A percentile compares a stretch with the other conserved stretches of the same genome.
Conservation (phyloP, 2,888 invertebrate genomes). For the Steinernema carpocapsae region DNA sequence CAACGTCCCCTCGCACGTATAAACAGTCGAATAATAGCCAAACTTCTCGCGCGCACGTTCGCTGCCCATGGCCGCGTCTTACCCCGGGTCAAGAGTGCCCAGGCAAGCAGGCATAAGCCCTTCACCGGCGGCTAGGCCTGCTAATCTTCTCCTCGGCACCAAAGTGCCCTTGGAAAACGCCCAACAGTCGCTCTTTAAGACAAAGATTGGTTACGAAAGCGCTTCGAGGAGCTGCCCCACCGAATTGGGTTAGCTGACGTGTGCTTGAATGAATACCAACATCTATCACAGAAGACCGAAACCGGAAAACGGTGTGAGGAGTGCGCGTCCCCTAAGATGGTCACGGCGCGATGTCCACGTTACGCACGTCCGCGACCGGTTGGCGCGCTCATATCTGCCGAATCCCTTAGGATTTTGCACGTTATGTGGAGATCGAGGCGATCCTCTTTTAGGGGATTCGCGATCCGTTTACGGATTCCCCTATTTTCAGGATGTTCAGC, state of each 20-base stretch:
- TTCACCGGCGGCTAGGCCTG: too few relatives aligned
- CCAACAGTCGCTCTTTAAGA: not conserved
- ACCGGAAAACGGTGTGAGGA: not conserved
- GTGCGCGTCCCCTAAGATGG: not conserved
- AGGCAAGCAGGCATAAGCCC: not conserved
- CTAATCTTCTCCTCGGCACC: too few relatives aligned
- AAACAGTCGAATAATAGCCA: not conserved
- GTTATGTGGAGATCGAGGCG: not conserved
- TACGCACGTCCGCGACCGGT: too few relatives aligned
- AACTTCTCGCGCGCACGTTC: constrained; percentile 14
- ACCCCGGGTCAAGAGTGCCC: constrained; percentile 13
- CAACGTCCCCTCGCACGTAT: not conserved
- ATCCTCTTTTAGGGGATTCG: not conserved
- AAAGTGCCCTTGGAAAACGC: not conserved
- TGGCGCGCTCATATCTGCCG: not conserved
- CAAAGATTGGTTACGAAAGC: not conserved
- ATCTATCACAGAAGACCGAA: not conserved
- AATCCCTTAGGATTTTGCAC: constrained; percentile 7
- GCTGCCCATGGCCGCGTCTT: not conserved
- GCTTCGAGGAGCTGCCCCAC: not conserved
- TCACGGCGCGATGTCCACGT: too few relatives aligned
- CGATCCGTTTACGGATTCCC: too few relatives aligned
- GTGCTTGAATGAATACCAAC: not conserved
- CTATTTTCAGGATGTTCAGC: too few relatives aligned
- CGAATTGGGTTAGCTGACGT: constrained; percentile 12